Evolutionary conservation across 2,888 invertebrate genomes (phyloP), one percentile per base, ranked within the genome.

Genomic region (Malthinus flaveolus): DNA sequence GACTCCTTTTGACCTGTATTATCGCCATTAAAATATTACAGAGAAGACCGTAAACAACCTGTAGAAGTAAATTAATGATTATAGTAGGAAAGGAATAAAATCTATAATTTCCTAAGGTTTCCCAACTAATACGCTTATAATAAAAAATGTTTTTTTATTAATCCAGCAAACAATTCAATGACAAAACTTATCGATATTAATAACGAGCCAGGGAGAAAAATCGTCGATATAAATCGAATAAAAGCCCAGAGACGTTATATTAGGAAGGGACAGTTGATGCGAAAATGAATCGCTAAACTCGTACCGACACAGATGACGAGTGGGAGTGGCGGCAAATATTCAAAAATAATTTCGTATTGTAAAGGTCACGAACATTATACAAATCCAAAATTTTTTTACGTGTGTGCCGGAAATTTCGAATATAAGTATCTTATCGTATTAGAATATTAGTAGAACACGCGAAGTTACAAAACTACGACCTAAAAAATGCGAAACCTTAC

Each of bases 281-380:
- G 23, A 23, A 23, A 23, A 5, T 23, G 23, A 23, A 23, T 23
- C 5, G 23, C 3, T 46, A 23, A 47, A 46, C 46, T 48, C n/a
- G n/a, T n/a, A n/a, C n/a, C n/a, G 48, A 55, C 56, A 60, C 56
- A 23, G 23, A 56, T 60, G 56, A 49, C 49, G 36, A 61, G 60
- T 61, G 60, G 56, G 60, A 61, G 60, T 61, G 60, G 60, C 60
- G 60, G 52, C 56, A 61, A 60, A 61, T 50, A 53, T 56, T 61
- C 49, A 52, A 61, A 61, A 61, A 61, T 53, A 53, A 56, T 46
- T 49, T 53, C 39, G 36, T 56, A 49, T 61, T 56, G 60, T 56
- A 53, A 12, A 35, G 60, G 60, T 61, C 60, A 61, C 53, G 60
- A 49, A 46, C 32, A 31, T 44, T 32, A 54, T 54, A 39, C 36